These are phyloP conservation scores for Nematopogon swammerdamellus DNA, from an alignment of 2,888 invertebrate species.

Conservation along the genomic window DNA sequence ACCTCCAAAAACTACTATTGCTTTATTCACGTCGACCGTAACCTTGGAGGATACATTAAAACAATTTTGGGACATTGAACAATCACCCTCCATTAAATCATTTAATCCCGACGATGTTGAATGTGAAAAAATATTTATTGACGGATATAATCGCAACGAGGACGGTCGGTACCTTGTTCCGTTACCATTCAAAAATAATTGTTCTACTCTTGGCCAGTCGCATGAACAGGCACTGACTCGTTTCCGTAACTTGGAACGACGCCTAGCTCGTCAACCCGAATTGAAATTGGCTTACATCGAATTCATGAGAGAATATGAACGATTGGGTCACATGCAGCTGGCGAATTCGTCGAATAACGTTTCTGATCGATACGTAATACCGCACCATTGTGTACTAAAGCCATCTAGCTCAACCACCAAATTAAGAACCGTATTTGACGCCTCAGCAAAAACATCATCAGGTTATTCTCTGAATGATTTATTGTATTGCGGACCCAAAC, in stretches of 20 bases:
- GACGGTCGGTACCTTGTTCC: neutral
- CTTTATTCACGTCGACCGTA: neutral
- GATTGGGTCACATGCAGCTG: conserved; percentile 12
- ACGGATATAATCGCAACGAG: neutral
- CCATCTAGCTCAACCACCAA: conserved; percentile 12
- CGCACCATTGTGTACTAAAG: conserved; percentile 13
- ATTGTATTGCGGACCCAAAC: conserved; percentile 12
- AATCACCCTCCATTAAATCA: neutral
- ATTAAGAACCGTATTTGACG: conserved; percentile 15
- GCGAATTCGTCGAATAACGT: too few relatives aligned
- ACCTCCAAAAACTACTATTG: neutral
- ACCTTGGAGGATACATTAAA: neutral
- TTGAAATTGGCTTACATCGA: conserved; percentile 5
- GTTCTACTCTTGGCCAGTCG: neutral
- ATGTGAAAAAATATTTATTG: neutral
- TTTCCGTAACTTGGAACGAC: neutral
- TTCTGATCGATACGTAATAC: conserved; percentile 3
- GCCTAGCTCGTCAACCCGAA: neutral
- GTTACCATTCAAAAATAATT: neutral
- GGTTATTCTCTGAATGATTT: conserved; percentile 10
- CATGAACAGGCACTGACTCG: neutral
- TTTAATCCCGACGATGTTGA: neutral
- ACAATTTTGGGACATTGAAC: neutral
- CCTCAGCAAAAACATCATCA: conserved; percentile 11
- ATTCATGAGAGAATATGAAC: conserved; percentile 13